Conservation (phyloP, 2,888 invertebrate genomes). For the Drosophila anceps region DNA sequence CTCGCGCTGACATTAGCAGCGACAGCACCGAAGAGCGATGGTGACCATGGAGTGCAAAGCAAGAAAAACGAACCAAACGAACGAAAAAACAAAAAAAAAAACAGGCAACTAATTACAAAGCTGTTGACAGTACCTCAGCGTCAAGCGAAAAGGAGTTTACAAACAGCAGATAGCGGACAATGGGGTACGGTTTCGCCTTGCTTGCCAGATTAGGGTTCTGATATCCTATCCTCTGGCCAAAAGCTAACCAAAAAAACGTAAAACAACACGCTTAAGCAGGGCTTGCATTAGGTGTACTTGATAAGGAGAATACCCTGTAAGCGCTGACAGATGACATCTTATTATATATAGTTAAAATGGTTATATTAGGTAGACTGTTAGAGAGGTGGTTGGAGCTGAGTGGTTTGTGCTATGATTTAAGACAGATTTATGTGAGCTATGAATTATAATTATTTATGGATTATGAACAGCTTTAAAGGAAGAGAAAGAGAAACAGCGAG, state of each 20-base stretch:
- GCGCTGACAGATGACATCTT: not conserved
- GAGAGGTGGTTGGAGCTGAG: not conserved
- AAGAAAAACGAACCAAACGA: conserved; percentile 8
- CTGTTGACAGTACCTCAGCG: conserved; percentile 48
- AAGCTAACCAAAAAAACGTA: conserved; percentile 1
- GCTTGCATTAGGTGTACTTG: not conserved
- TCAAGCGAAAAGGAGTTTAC: conserved; percentile 40
- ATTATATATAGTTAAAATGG: not conserved
- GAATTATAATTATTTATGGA: not conserved
- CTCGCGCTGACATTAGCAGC: conserved; percentile 66
- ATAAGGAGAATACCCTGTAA: conserved; percentile 5
- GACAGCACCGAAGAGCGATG: conserved; percentile 19
- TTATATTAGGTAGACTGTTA: not conserved
- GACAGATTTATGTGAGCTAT: not conserved
- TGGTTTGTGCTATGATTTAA: not conserved
- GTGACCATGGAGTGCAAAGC: conserved; percentile 9
- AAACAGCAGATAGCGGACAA: conserved; percentile 3
- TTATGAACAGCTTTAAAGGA: not conserved
- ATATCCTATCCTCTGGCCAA: conserved; percentile 17
- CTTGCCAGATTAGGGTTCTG: conserved; percentile 37
- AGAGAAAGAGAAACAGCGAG: not conserved
- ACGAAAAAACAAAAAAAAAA: conserved; percentile 11
- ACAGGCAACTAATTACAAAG: conserved; percentile 71
- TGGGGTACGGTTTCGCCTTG: conserved; percentile 27
- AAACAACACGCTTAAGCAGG: not conserved